Conservation (phyloP, 1,140 invertebrate genomes). For the Paralvinella palmiformis region DNA sequence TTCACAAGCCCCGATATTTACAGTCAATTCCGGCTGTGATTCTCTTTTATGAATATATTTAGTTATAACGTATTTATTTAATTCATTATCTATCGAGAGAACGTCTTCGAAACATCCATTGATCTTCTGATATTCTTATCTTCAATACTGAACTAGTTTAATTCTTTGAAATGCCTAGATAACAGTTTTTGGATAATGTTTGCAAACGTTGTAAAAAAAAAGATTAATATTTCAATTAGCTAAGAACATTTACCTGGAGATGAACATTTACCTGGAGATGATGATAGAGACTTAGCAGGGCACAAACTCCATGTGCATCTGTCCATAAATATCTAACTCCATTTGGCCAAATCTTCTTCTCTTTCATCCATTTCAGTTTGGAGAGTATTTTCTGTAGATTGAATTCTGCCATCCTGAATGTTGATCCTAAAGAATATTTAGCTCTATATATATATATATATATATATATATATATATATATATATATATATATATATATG, state of each 20-base stretch:
- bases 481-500: too few species aligned
- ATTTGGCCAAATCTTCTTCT: conserved; percentile 17
- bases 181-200: background rate
- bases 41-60: too few species aligned
- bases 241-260: background rate
- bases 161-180: too few species aligned
- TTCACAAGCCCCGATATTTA: too few species aligned
- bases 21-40: too few species aligned
- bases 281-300: conserved; percentile 6
- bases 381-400: conserved; percentile 5
- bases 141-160: too few species aligned
- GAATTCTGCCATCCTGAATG: background rate
- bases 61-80: too few species aligned
- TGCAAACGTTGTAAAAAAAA: background rate
- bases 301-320: conserved; percentile 14
- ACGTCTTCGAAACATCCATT: too few species aligned
- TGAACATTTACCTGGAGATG: background rate
- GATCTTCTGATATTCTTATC: background rate
- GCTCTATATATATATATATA: too few species aligned
- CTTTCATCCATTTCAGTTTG: conserved; percentile 15
- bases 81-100: too few species aligned
- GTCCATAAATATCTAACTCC: conserved; percentile 15
- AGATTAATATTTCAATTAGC: background rate
- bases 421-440: too few species aligned
- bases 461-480: too few species aligned